Base-by-base conservation (phyloP, 2,888 invertebrate genomes). In the Blastobasis lacticolella region DNA sequence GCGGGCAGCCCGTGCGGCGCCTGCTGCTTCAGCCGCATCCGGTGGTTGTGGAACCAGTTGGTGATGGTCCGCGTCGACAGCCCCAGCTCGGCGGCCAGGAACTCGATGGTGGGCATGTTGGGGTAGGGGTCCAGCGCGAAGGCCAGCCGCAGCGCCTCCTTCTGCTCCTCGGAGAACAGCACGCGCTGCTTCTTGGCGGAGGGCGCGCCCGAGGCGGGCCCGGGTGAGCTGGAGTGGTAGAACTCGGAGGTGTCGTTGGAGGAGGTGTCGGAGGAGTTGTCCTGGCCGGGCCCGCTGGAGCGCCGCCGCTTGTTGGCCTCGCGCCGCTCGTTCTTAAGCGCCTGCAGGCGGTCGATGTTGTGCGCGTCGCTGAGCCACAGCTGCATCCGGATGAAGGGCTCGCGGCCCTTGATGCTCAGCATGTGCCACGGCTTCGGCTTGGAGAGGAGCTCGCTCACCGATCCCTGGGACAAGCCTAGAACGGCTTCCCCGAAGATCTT, bases 1-100 rank as follows among this genome's bases (percentile, higher is more conserved):
- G 93, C 93, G 0, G 92, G 91, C 37, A 92, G 89, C 0, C 94
- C 93, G 68, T 95, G 95, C 1, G 95, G 95, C 50, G 93, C 92
- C 73, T 95, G 95, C 74, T 96, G 96, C 84, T 98, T 98, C 73
- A 97, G 91, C 57, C 99, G 92, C 97, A 99, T 99, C 66, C 99
- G 93, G 78, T 99, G 98, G 80, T 99, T 99, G 90, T 99, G 99
- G 90, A 99, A 99, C 99, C 99, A 99, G 84, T 99, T 99, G 56
- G 98, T 98, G 69, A 99, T 98, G 51, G 99, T 99, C 63, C 99
- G 91, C 49, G 97, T 94, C 5, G 97, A 96, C 44, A 99, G 90
- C 6, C 94, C 95, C 52, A 99, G 88, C 79, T 98, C 97, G 38
- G 92, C 92, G 38, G 98, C 97, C 54, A 99, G 90, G 73, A 97